Conservation (phyloP, 2,113 vertebrate species). For the Campylomormyrus tamandua region DNA sequence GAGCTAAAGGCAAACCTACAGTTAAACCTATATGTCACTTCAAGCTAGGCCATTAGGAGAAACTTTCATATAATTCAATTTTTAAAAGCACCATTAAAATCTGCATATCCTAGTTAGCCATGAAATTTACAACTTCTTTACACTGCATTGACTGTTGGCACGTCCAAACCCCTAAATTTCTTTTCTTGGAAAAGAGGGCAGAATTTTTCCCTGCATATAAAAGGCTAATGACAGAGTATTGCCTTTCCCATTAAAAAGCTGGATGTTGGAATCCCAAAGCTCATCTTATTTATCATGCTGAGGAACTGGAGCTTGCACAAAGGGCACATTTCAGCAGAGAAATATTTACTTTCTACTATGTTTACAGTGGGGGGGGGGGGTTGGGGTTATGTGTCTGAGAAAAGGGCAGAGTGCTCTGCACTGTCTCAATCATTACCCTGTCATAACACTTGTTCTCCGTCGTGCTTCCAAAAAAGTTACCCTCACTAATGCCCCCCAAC, state of each 20-base stretch:
- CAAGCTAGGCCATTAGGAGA: slow-evolving; percentile 20
- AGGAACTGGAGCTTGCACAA: neutral
- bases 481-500: slow-evolving; percentile 28
- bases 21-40: neutral
- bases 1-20: slow-evolving; percentile 9
- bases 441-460: slow-evolving; percentile 50
- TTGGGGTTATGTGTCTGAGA: neutral
- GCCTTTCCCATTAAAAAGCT: slow-evolving; percentile 41
- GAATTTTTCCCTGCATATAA: slow-evolving; percentile 26
- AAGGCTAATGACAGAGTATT: slow-evolving; percentile 34
- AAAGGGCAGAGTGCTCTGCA: slow-evolving; percentile 40
- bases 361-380: neutral
- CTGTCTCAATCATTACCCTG: slow-evolving; percentile 54
- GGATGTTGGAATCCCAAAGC: slow-evolving; percentile 23
- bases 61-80: neutral
- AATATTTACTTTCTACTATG: slow-evolving; percentile 11
- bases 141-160: slow-evolving; percentile 32
- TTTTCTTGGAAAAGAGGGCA: slow-evolving; percentile 33
- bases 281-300: slow-evolving; percentile 35
- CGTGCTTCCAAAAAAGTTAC: slow-evolving; percentile 33
- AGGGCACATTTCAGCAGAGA: neutral
- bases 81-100: neutral
- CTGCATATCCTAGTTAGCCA: slow-evolving; percentile 20
- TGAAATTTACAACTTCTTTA: slow-evolving; percentile 38
- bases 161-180: slow-evolving; percentile 24